Evolutionary conservation across 92 coral and sea anemone species (phyloP), one percentile per base, ranked within the genome.

Genomic region (Parazoanthus atlanticus): DNA sequence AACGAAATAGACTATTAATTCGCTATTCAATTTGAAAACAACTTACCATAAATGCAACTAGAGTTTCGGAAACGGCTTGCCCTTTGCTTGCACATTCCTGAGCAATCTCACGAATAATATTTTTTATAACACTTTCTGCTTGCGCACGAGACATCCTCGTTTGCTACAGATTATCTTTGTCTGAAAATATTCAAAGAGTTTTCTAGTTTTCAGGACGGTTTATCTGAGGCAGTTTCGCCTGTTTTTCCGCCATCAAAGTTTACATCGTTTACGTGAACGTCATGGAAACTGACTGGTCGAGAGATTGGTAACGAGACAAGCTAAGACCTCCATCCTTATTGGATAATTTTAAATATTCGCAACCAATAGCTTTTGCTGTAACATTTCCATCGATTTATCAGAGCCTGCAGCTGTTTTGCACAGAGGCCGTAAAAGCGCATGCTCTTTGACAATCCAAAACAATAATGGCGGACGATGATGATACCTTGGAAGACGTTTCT

Each of bases 61-160:
- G 91, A 34, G 99, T 97, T 84, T 97, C 99, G 2, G 99, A 97
- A 25, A 97, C 99, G 4, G 99, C 99, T 86, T 95, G 99, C 6
- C 99, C 99, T 91, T 93, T 93, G 82, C 93, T 94, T 54, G 98
- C 99, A 38, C 99, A 97, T 91, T 97, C 99, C 76, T 97, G 99
- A 13, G 99, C 99, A 74, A 97, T 97, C 91, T 97, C 99, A 23
- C 99, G 95, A 78, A 97, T 97, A 36, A 97, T 97, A 40, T 97
- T 97, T 91, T 97, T 97, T 67, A 97, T 97, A 78, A 97, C 99
- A 86, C 98, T 97, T 80, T 97, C 99, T 86, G 99, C 99, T 85
- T 97, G 99, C 67, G 99, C 96, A 56, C 96, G 92, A 88, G 99
- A 97, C 99, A 97, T 97, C 17, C 15, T 87, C n/a, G 26, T 30